A percentile compares a stretch with the other conserved stretches of the same genome.
These are phyloP conservation scores for Tiliacea aurago DNA, from an alignment of 2,888 invertebrate species.

Conservation along the genomic window DNA sequence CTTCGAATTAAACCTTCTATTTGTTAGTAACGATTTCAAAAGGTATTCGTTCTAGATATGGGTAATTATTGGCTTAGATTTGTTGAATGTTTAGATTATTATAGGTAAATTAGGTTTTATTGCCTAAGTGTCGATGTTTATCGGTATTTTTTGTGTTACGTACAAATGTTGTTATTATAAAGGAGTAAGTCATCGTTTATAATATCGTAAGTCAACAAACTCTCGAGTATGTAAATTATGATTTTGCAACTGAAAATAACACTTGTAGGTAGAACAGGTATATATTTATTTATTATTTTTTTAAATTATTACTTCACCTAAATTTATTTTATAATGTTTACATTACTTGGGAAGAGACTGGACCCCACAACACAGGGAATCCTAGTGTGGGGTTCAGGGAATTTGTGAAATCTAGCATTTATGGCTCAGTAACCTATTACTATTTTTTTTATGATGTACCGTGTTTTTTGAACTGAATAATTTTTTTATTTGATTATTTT, in stretches of 20 bases:
- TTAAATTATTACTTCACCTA: no score
- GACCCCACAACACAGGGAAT: no score
- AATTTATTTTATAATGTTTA: no score
- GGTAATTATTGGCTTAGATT: constrained; percentile 49
- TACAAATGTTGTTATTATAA: neutral
- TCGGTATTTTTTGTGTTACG: neutral
- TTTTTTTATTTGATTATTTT: no score
- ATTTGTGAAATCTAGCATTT: no score
- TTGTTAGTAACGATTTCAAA: constrained; percentile 66
- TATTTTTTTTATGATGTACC: no score
- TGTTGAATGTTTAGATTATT: constrained; percentile 17
- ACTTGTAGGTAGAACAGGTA: neutral
- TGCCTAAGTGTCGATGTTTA: neutral
- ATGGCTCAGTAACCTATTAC: no score
- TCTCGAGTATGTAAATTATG: neutral
- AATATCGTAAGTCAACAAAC: neutral
- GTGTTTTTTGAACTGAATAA: no score
- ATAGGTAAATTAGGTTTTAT: constrained; percentile 6
- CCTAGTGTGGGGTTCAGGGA: no score
- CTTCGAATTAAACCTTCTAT: constrained; percentile 68
- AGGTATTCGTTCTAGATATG: constrained; percentile 47
- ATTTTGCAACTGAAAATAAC: neutral
- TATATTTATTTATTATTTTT: no score
- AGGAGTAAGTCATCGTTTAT: no score
- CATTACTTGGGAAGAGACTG: no score